These are phyloP conservation scores for Dasyurus viverrinus DNA, from an alignment of 2,113 vertebrate species.

Conservation along the genomic window DNA sequence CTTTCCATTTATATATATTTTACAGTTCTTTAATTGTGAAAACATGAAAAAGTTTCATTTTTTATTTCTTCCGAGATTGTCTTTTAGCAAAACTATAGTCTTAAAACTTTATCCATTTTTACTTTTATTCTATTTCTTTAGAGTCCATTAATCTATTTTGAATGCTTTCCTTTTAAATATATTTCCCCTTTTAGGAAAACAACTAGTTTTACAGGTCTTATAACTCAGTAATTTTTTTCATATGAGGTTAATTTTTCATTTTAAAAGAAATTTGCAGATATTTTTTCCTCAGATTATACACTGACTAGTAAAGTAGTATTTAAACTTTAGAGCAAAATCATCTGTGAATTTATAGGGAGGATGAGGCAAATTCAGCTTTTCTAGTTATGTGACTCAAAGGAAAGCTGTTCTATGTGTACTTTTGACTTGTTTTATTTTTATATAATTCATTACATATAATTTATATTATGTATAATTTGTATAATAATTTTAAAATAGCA, in stretches of 20 bases:
- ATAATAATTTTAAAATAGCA: no score
- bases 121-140: conserved; percentile 9
- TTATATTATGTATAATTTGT: no score
- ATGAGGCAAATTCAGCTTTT: conserved; percentile 11
- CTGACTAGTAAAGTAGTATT: not conserved
- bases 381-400: conserved; percentile 5
- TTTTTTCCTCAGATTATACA: not conserved
- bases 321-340: not conserved
- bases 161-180: conserved; percentile 5
- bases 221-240: not conserved
- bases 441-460: no score
- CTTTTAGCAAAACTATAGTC: not conserved
- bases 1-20: not conserved
- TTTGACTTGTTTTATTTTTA: no score
- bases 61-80: conserved; percentile 19
- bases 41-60: conserved; percentile 7
- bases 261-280: conserved; percentile 35
- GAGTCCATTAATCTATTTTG: not conserved
- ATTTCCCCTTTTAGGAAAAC: conserved; percentile 31
- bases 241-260: conserved; percentile 26
- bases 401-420: not conserved
- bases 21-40: not conserved
- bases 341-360: conserved; percentile 13
- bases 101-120: not conserved
- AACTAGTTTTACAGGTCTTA: not conserved